phyloP scores from a whole-genome alignment of 1,140 invertebrate genomes.

The Agraylea sexmaculata region DNA sequence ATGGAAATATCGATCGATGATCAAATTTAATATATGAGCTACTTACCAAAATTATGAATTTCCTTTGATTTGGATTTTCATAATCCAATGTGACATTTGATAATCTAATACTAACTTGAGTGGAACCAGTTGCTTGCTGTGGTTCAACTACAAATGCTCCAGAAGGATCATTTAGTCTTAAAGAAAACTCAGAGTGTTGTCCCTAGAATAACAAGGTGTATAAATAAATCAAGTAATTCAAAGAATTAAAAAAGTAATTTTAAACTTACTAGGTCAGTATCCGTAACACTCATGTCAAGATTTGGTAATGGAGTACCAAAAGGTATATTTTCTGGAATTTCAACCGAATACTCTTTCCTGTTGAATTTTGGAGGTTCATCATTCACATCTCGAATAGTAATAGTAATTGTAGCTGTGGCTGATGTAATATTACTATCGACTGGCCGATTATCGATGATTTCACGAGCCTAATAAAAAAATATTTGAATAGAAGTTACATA shows the following conservation, averaged over 20 bases:
- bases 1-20: constrained; percentile 6
- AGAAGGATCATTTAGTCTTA: constrained; percentile 65
- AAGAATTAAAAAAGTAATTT: background rate
- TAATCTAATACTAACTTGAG: constrained; percentile 69
- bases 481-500: too few relatives aligned
- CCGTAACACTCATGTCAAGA: constrained; percentile 74
- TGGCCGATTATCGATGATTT: constrained; percentile 59
- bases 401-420: constrained; percentile 56
- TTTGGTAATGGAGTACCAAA: constrained; percentile 69
- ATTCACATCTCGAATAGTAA: constrained; percentile 86
- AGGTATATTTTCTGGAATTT: constrained; percentile 70
- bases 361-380: constrained; percentile 83
- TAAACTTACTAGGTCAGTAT: constrained; percentile 67
- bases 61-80: constrained; percentile 84
- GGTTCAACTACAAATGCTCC: constrained; percentile 77
- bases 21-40: background rate
- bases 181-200: constrained; percentile 64
- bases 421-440: constrained; percentile 53
- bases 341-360: constrained; percentile 65
- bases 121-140: constrained; percentile 60
- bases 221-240: background rate
- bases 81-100: constrained; percentile 73
- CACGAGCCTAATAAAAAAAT: constrained; percentile 49
- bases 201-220: constrained; percentile 43
- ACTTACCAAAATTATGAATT: constrained; percentile 75